Conservation (phyloP, 2,888 invertebrate species). For the Pristionchus japonicus region DNA sequence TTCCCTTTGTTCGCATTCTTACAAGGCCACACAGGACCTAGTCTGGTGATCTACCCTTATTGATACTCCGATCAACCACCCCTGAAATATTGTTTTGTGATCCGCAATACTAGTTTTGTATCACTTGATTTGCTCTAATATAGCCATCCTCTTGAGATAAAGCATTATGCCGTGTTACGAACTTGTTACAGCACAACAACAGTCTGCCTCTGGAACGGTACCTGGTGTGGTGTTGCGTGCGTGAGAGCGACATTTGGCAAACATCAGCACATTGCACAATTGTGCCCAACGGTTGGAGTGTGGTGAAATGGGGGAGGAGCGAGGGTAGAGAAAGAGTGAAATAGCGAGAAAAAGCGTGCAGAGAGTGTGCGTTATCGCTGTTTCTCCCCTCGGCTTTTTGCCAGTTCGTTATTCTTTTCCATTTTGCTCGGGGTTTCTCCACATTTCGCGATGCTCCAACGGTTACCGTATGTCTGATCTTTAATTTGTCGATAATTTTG, state of each 20-base stretch:
- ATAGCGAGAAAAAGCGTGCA: neutral
- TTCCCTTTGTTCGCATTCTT: neutral
- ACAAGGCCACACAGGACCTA: neutral
- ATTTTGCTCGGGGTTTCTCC: too few species aligned
- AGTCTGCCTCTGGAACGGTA: neutral
- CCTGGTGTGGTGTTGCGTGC: neutral
- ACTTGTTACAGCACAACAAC: neutral
- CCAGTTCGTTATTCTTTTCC: neutral
- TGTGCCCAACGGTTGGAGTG: slow-evolving; percentile 6
- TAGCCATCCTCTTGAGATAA: slow-evolving; percentile 10
- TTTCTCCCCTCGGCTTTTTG: neutral
- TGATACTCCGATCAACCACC: neutral
- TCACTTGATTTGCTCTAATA: neutral
- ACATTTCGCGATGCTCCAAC: too few species aligned
- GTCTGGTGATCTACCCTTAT: neutral
- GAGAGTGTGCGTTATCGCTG: neutral
- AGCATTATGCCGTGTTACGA: neutral
- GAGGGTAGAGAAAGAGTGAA: neutral
- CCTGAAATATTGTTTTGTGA: neutral
- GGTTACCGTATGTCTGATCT: neutral
- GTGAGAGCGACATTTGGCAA: neutral
- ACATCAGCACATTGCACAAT: slow-evolving; percentile 30
- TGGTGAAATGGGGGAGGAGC: neutral
- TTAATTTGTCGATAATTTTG: neutral
- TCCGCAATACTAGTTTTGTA: neutral